Base-by-base conservation (phyloP, 2,797 vertebrate species). In the Neoniphon sammara region DNA sequence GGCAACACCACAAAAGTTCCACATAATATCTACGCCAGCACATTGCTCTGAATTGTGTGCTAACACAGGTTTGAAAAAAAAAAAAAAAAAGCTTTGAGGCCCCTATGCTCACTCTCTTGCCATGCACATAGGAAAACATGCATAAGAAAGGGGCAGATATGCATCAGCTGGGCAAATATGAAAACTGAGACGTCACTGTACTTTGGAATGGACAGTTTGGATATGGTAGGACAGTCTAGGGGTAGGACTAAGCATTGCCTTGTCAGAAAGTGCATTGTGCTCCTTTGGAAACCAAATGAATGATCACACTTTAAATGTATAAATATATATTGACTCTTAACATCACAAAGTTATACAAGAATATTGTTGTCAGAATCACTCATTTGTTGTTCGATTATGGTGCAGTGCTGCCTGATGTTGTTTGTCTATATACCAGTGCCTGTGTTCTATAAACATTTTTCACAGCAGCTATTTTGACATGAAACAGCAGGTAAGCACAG, bases 81-180 rank as follows among this genome's bases (percentile, higher is more conserved):
- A 54, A 21, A 21, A 21, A n/a, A 15, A 15, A 15, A 20, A 50
- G n/a, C 52, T 54, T 12, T 4, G 52, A 21, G 23, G 21, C 21
- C 52, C 52, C 21, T 25, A 54, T 54, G 52, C 52, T 25, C 12
- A 44, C 12, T 42, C 11, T 53, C 6, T 56, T 21, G 18, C 14
- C 27, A 44, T 23, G 12, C 30, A 49, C 47, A 23, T 12, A 23
- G 34, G 12, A 36, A 72, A 54, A 72, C 12, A 71, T 62, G 60
- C 14, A 54, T 21, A 23, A 54, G 23, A 21, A 49, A 42, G 23
- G 21, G 27, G 14, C n/a, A 53, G 23, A 49, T 46, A 56, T 34
- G 7, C 30, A 72, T 62, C 69, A 62, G 46, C 27, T 27, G 21
- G 10, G 52, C 10, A 56, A 49, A 72, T 27, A 52, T 9, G 47